Evolutionary conservation across 2,888 invertebrate genomes (phyloP), one percentile per base, ranked within the genome.

Genomic region (Stenurella melanura): DNA sequence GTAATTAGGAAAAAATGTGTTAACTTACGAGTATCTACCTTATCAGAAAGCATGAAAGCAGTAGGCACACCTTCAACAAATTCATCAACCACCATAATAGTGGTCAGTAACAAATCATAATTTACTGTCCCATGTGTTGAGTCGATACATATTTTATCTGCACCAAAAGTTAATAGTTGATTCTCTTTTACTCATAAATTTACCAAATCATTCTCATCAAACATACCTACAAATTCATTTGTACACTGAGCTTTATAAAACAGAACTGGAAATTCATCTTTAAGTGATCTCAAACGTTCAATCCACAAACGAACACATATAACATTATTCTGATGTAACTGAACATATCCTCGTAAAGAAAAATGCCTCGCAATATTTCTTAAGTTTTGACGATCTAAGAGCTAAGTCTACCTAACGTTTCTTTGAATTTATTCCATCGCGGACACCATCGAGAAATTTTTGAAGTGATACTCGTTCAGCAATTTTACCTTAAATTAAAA

Each of bases 51-150:
- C n/a, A n/a, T n/a, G n/a, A n/a, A n/a, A n/a, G n/a, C n/a, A n/a
- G n/a, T n/a, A n/a, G n/a, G n/a, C n/a, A n/a, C n/a, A n/a, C n/a
- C n/a, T n/a, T 58, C 57, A 12, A 78, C 76, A 74, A 73, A 80
- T 73, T 82, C 82, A 81, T 85, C 85, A 0, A 82, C 57, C n/a
- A 76, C 73, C n/a, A 82, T 38, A 30, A 78, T 38, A 50, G 68
- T 61, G 57, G 75, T 75, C 30, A 79, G 56, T 18, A 75, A 67
- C 67, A 79, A 78, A 63, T 71, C 75, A 69, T 68, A 68, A 19
- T 15, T 38, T 12, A 58, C 70, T 11, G 67, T 69, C 1, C 76
- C 70, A 70, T 78, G 78, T 17, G 78, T 78, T 12, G 60, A 75
- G 73, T 78, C 75, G 18, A 75, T 34, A 61, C 78, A 78, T 54